These are phyloP conservation scores for Epinephelus awoara DNA, from an alignment of 2,797 vertebrate species.

Conservation along the genomic window DNA sequence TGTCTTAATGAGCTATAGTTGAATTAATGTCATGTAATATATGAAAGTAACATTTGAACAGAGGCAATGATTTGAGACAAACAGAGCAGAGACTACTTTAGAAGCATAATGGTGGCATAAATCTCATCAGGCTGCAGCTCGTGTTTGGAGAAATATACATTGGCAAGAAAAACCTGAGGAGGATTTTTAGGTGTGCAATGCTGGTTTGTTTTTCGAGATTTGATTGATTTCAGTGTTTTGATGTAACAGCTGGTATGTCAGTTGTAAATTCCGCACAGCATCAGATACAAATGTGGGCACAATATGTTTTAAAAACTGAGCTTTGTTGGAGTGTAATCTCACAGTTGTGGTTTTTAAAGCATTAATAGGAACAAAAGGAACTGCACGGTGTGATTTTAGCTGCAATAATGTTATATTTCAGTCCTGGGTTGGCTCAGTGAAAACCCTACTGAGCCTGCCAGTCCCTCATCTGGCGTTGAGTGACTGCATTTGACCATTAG, in stretches of 20 bases:
- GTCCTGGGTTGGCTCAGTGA: slow-evolving; percentile 33
- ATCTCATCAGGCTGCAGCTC: slow-evolving; percentile 93
- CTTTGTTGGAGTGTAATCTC: slow-evolving; percentile 14
- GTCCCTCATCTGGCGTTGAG: slow-evolving; percentile 59
- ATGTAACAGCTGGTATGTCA: slow-evolving; percentile 68
- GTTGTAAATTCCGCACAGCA: slow-evolving; percentile 55
- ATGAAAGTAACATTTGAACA: slow-evolving; percentile 99
- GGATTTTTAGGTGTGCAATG: slow-evolving; percentile 1
- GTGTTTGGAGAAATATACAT: slow-evolving; percentile 75
- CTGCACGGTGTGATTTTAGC: neutral
- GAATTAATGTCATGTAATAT: slow-evolving; percentile 99
- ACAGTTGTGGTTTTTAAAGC: slow-evolving; percentile 7
- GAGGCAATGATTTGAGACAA: slow-evolving; percentile 99
- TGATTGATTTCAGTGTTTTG: slow-evolving; percentile 52
- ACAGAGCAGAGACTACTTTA: slow-evolving; percentile 95
- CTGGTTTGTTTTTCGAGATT: slow-evolving; percentile 7
- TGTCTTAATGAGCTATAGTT: slow-evolving; percentile 99
- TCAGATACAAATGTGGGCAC: slow-evolving; percentile 52
- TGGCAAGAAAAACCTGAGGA: slow-evolving; percentile 45
- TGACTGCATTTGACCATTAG: slow-evolving; percentile 66
- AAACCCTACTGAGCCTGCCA: slow-evolving; percentile 54
- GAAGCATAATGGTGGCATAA: slow-evolving; percentile 91
- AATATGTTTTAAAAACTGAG: slow-evolving; percentile 49
- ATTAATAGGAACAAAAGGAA: neutral
- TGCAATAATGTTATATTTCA: slow-evolving; percentile 21